Evolutionary conservation across 2,113 vertebrate species (phyloP), one percentile per base, ranked within the genome.

Genomic region (Paracyprichromis sp.): DNA sequence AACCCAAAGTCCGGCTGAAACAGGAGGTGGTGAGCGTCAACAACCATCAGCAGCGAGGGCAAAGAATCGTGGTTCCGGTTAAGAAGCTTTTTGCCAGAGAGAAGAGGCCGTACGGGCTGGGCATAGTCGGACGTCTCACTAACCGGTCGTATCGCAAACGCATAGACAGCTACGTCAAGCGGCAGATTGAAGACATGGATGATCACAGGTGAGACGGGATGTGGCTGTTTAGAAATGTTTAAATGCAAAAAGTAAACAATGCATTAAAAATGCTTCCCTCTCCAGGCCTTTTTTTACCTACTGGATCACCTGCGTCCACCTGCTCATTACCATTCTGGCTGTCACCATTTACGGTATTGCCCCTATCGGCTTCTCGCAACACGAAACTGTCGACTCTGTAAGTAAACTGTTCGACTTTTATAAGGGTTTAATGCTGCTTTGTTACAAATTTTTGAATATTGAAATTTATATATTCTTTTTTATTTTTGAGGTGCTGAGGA

Each of bases 151-250:
- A 99, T 94, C 98, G 99, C 93, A 98, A 98, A 86, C 98, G 98
- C 86, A 99, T 99, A 0, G 98, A 99, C 96, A 99, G 98, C 95
- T 98, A 97, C 0, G 97, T 99, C 86, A 98, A 98, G 57, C 97
- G 96, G 83, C 99, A 99, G 96, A 99, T 99, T 0, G 98, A 99
- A 93, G 98, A 99, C 95, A 99, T 99, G 99, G 98, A 98, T 1
- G 97, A 99, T 92, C 98, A 99, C 96, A 97, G 98, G 98, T 98
- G 9, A 50, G 53, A 82, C 1, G 4, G 26, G 10, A 8, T 5
- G 31, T 11, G 38, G 10, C 11, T 24, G 4, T 26, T 26, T 34
- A 73, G 9, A 19, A 54, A 40, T 36, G 14, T 5, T 69, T 4
- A 13, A 53, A 14, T n/a, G 31, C 54, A 19, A 5, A 76, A 21